Base-by-base conservation (phyloP, 2,113 vertebrate genomes). In the Galeopterus variegatus region DNA sequence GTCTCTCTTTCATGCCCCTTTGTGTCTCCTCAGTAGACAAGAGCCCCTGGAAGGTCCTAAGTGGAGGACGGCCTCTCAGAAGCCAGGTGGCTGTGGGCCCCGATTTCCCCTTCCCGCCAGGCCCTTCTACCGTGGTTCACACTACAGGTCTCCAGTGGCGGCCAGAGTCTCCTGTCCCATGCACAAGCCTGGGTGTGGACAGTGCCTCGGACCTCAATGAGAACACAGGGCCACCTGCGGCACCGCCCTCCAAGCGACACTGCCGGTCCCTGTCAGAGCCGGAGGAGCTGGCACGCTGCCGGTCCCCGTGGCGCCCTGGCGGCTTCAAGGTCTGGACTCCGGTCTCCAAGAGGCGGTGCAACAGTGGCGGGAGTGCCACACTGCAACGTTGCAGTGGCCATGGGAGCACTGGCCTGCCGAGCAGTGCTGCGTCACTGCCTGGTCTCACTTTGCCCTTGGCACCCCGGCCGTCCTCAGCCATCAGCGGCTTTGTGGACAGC, bases 261-360 rank as follows among this genome's bases (percentile, higher is more conserved):
- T 99, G 99, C 94, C 72, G 98, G 76, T 99, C 99, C n/a, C 97
- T 99, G 14, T 99, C 98, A 0, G 99, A 99, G 97, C 99, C 99
- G 0, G 98, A 99, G 18, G 99, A 99, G 98, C 98, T 99, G 94
- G 98, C 98, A 4, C 97, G 98, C 70, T 99, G 99, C 93, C 92
- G 97, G 1, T 99, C 99, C 0, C 99, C 98, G 0, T 99, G 99
- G 99, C 98, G 98, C 90, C 99, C 99, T 0, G 97, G 99, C 4
- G 95, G 89, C 82, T 99, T 99, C 72, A 99, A 98, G 94, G 98
- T 99, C 33, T 99, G 99, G 99, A 99, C 99, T 96, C 98, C 98
- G 0, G 98, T 99, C 93, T 98, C 98, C 82, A 99, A 99, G 97
- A 98, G 99, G 90, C 98, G 98, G 13, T 99, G 99, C 91, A 98